Evolutionary conservation across 2,888 invertebrate genomes (phyloP), one percentile per base, ranked within the genome.

Genomic region (Salticus scenicus): DNA sequence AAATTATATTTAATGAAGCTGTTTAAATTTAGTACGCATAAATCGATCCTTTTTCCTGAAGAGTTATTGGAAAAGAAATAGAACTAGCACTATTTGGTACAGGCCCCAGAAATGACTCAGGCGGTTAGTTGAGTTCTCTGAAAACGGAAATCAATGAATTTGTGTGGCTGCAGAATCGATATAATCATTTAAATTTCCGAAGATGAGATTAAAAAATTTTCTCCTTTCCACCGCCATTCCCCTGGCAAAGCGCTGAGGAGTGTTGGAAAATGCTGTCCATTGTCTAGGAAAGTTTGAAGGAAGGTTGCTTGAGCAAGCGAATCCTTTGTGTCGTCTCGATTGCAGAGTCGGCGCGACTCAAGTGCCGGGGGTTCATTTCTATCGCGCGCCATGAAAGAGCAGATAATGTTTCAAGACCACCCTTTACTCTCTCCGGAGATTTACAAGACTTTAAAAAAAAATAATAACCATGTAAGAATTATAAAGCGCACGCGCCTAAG

Each of bases 271-370:
- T 20, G 47, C 66, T 8, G 14, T 67, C 73, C 51, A 67, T 80
- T 73, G 80, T 80, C 41, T 64, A 1, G 37, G 33, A 14, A 20
- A 63, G 63, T 28, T 28, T 12, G 73, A 51, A 17, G 64, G 27
- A n/a, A 41, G 33, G 63, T n/a, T 69, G 80, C 80, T 73, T 47
- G 28, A 24, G 67, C 80, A 80, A n/a, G 80, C 80, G 42, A 27
- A 67, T 80, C 69, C 67, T 67, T 73, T 79, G 79, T 79, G 30
- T 12, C 12, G 20, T 1, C 2, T 14, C n/a, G 12, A n/a, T 20
- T 73, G 79, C 80, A 30, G 72, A 67, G 67, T 73, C 73, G 27
- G 80, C 80, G 28, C 2, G 20, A 57, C 69, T 80, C 51, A 24
- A 80, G 80, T 5, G 63, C 28, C 33, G 37, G 0, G n/a, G n/a